These are phyloP conservation scores for Rhodophaea formosa DNA, from an alignment of 2,888 invertebrate genomes.

Conservation along the genomic window DNA sequence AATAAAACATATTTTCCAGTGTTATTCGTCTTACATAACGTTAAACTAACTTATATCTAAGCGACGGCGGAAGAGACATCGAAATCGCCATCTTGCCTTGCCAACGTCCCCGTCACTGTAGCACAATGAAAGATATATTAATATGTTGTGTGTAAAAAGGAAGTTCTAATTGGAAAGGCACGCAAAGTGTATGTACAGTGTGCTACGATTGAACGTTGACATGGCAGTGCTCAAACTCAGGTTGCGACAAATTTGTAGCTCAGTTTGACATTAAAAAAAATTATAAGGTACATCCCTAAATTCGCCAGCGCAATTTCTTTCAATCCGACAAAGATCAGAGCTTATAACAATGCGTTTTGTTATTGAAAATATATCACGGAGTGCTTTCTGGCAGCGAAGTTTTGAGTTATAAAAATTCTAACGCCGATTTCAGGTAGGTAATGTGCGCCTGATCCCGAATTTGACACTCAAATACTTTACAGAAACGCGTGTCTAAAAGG, in stretches of 20 bases:
- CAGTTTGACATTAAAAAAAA: too few relatives aligned
- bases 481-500: too few relatives aligned
- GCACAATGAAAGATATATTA: constrained; percentile 53
- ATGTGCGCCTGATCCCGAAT: too few relatives aligned
- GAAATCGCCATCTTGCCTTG: constrained; percentile 55
- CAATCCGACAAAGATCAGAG: too few relatives aligned
- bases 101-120: constrained; percentile 70
- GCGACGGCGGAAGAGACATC: constrained; percentile 53
- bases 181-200: constrained; percentile 68
- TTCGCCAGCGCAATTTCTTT: too few relatives aligned
- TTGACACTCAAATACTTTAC: too few relatives aligned
- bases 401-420: too few relatives aligned
- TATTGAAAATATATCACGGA: too few relatives aligned
- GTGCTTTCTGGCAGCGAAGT: too few relatives aligned
- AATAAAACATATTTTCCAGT: constrained; percentile 20
- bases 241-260: constrained; percentile 30
- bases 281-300: too few relatives aligned
- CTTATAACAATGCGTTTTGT: too few relatives aligned
- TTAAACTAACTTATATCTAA: constrained; percentile 41
- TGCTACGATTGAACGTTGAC: constrained; percentile 58
- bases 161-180: constrained; percentile 39
- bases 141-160: constrained; percentile 22
- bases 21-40: constrained; percentile 39
- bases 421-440: too few relatives aligned
- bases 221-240: constrained; percentile 52